These are phyloP conservation scores for Myiothlypis chrysogaster DNA, from an alignment of 2,797 vertebrate species.

Conservation along the genomic window DNA sequence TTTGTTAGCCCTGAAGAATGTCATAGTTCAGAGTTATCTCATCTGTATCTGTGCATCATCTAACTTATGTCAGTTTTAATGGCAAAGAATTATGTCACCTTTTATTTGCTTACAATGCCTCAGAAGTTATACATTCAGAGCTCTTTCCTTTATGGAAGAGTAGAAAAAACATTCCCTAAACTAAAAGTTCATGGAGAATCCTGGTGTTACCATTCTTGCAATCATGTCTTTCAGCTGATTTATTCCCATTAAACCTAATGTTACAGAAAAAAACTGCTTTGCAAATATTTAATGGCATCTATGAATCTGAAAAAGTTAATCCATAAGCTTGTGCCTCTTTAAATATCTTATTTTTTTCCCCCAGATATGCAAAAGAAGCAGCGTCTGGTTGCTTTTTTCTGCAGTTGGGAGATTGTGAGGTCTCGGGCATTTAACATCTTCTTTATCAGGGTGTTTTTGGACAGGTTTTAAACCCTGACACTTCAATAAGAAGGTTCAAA, in stretches of 20 bases:
- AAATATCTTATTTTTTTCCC: neutral
- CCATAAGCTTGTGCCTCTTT: slow-evolving; percentile 1
- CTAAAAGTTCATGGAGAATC: neutral
- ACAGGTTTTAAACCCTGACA: neutral
- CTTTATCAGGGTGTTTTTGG: neutral
- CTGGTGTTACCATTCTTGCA: slow-evolving; percentile 22
- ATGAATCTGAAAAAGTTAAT: slow-evolving; percentile 12
- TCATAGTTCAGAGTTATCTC: neutral
- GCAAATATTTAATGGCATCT: slow-evolving; percentile 38
- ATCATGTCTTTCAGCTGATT: slow-evolving; percentile 22
- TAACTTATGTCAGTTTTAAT: neutral
- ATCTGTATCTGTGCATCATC: neutral
- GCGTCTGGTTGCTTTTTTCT: neutral
- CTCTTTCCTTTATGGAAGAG: neutral
- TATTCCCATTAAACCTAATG: slow-evolving; percentile 33
- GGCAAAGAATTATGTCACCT: neutral
- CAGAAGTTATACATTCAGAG: neutral
- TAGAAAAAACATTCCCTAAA: neutral
- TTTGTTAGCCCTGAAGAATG: neutral
- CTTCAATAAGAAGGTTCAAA: neutral
- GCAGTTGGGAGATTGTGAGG: neutral
- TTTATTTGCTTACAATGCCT: neutral
- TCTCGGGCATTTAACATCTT: neutral
- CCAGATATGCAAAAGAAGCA: neutral
- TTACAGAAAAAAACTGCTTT: slow-evolving; percentile 36